These are phyloP conservation scores for Branchellion lobata DNA, from an alignment of 2,888 invertebrate species.

Conservation along the genomic window DNA sequence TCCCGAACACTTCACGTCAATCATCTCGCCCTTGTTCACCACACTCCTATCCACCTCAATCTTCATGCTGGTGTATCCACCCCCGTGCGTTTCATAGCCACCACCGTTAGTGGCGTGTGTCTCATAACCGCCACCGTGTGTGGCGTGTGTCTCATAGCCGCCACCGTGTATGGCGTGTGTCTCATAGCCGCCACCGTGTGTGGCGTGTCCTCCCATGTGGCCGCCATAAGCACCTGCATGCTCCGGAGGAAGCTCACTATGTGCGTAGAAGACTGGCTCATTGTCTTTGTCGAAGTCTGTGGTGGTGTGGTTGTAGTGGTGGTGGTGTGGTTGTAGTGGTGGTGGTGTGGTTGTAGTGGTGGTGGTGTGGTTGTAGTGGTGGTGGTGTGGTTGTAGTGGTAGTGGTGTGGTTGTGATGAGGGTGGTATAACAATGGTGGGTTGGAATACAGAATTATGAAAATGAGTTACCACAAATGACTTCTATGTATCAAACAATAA, in stretches of 20 bases:
- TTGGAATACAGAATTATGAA: too few species aligned
- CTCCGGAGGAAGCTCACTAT: not conserved
- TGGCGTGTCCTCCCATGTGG: not conserved
- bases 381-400: too few species aligned
- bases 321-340: too few species aligned
- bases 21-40: slow-evolving; percentile 2
- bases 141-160: not conserved
- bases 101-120: not conserved
- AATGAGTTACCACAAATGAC: not conserved
- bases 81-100: not conserved
- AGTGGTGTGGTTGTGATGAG: too few species aligned
- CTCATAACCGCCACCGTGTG: not conserved
- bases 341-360: too few species aligned
- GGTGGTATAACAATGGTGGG: too few species aligned
- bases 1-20: not conserved
- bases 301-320: too few species aligned
- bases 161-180: not conserved
- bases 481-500: too few species aligned
- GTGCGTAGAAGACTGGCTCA: slow-evolving; percentile 1
- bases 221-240: not conserved
- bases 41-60: not conserved
- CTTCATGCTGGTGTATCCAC: not conserved
- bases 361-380: too few species aligned
- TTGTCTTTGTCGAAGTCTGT: slow-evolving; percentile 3
- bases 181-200: not conserved